Evolutionary conservation across 2,888 invertebrate species (phyloP).

Genomic region (Gortyna flavago): DNA sequence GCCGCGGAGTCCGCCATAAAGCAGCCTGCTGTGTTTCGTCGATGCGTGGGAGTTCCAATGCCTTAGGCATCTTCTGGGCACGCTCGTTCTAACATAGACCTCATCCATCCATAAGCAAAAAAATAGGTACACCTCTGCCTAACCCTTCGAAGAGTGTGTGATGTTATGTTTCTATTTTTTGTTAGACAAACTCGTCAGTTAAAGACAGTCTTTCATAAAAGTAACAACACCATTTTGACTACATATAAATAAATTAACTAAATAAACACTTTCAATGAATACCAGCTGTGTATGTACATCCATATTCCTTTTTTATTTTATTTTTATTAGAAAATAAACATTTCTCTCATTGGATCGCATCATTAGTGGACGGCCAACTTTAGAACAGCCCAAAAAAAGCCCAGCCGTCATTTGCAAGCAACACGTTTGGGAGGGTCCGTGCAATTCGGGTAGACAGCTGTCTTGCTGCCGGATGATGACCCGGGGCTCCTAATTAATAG

Average conservation of each 20-base stretch:
- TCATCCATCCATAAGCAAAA: too few relatives aligned
- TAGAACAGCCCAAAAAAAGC: slow-evolving; percentile 69
- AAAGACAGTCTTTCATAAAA: neutral
- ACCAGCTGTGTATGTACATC: too few relatives aligned
- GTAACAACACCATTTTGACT: neutral
- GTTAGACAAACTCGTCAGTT: too few relatives aligned
- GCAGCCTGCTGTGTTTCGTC: too few relatives aligned
- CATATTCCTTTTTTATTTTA: neutral
- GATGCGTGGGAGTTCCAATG: too few relatives aligned
- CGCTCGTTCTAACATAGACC: too few relatives aligned
- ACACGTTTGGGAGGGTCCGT: slow-evolving; percentile 65
- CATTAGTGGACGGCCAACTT: slow-evolving; percentile 46
- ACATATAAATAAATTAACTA: neutral
- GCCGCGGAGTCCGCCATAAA: too few relatives aligned
- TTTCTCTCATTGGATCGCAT: neutral
- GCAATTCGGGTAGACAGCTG: slow-evolving; percentile 80
- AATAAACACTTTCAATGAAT: neutral
- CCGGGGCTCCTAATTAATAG: slow-evolving; percentile 87
- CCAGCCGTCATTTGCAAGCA: slow-evolving; percentile 79
- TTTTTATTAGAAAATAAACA: neutral
- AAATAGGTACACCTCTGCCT: too few relatives aligned
- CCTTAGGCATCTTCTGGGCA: too few relatives aligned
- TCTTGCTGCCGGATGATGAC: slow-evolving; percentile 83
- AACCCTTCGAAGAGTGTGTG: too few relatives aligned
- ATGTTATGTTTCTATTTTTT: too few relatives aligned